Conservation (phyloP, 2,113 vertebrate genomes). For the Blennius ocellaris region DNA sequence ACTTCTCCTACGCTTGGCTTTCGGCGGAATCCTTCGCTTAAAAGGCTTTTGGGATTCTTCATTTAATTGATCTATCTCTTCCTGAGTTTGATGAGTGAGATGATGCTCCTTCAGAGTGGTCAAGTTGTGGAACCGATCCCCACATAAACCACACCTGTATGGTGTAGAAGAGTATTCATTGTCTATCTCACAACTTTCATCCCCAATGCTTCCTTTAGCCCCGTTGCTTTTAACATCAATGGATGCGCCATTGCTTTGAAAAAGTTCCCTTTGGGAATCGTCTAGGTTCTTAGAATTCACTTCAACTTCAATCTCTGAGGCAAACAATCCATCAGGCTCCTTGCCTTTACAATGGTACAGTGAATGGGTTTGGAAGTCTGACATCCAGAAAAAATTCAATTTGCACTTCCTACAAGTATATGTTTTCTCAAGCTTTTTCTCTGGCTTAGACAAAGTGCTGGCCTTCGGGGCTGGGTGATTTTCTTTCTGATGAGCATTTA, state of each 20-base stretch:
- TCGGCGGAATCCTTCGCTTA: constrained; percentile 54
- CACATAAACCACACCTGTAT: constrained; percentile 84
- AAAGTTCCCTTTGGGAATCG: constrained; percentile 32
- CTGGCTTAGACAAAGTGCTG: constrained; percentile 47
- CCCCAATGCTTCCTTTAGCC: constrained; percentile 30
- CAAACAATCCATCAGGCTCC: constrained; percentile 39
- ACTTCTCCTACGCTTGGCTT: constrained; percentile 47
- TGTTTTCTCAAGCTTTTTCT: constrained; percentile 72
- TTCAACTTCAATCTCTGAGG: constrained; percentile 50
- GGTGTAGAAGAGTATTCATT: constrained; percentile 56
- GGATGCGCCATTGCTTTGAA: constrained; percentile 58
- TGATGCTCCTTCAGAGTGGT: constrained; percentile 80
- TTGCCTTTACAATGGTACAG: constrained; percentile 79
- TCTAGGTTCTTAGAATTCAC: constrained; percentile 47
- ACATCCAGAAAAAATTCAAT: constrained; percentile 84
- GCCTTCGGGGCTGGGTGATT: constrained; percentile 46
- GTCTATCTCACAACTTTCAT: constrained; percentile 24
- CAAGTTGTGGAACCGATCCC: constrained; percentile 78
- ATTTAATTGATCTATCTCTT: constrained; percentile 73
- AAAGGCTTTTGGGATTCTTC: constrained; percentile 56
- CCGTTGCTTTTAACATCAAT: constrained; percentile 50
- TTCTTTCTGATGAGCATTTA: constrained; percentile 81
- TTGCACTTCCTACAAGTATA: constrained; percentile 83
- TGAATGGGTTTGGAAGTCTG: constrained; percentile 84
- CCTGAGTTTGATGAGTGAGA: constrained; percentile 75